Base-by-base conservation (phyloP, 2,113 vertebrate species). In the Saimiri boliviensis region DNA sequence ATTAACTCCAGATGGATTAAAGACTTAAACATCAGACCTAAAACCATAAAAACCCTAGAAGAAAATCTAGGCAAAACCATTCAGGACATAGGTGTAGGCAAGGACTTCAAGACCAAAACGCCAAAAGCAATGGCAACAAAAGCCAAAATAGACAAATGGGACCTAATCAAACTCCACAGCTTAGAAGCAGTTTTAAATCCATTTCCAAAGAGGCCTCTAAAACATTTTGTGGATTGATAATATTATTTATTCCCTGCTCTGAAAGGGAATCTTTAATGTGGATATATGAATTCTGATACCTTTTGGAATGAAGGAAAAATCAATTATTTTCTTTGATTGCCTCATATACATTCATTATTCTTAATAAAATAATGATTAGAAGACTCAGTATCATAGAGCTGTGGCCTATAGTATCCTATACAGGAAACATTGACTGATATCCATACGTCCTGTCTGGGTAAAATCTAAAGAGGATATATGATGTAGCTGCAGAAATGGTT, bases 291-390 rank as follows among this genome's bases (percentile, higher is more conserved):
- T 96, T 90, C 70, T 92, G 42, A 19, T 56, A 79, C 11, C 32
- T 93, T 94, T 77, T 20, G 37, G 14, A 63, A 63, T 79, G 25
- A 95, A 80, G 47, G 58, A 96, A 93, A 86, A 73, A 84, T 63
- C 21, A 42, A 30, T 83, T 6, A 92, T 79, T 95, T 91, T 93
- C 77, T 93, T 58, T 6, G n/a, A 45, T 77, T 93, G 81, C 20
- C 6, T 60, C 27, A 71, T 49, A 25, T 19, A 58, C 9, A 66
- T 82, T 70, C 89, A n/a, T 68, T 68, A 66, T 45, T 19, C 37
- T 73, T 76, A 60, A 70, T 85, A 73, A 77, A 74, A 45, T 13
- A 40, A 83, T 83, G 45, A 73, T 70, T 87, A 87, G 6, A 81
- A 27, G 19, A 97, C 5, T 49, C 35, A 54, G 23, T 70, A 13